These are phyloP conservation scores for Arnoldichthys spilopterus DNA, from an alignment of 2,797 vertebrate species.

Conservation along the genomic window DNA sequence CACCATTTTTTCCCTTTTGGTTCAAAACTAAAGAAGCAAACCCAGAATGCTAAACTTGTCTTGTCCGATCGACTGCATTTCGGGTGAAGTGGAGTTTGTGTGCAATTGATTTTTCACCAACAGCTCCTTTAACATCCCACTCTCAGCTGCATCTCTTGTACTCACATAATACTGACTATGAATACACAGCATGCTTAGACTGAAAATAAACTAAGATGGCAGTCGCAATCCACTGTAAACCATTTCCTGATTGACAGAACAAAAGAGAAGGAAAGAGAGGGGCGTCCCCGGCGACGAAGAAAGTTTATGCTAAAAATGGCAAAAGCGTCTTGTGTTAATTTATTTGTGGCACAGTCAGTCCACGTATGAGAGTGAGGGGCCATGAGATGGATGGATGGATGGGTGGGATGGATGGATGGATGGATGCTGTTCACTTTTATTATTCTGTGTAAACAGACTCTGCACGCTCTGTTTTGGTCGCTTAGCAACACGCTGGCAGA, in stretches of 20 bases:
- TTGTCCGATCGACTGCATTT: background rate
- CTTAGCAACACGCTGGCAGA: conserved; percentile 67
- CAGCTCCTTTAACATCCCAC: background rate
- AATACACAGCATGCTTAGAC: background rate
- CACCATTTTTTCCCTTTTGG: background rate
- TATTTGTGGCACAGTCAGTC: conserved; percentile 20
- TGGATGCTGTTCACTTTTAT: conserved; percentile 48
- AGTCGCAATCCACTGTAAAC: background rate
- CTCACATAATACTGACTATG: background rate
- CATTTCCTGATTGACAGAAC: conserved; percentile 23
- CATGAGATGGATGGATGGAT: conserved; percentile 32
- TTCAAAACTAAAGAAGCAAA: background rate
- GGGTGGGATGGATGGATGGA: conserved; percentile 32
- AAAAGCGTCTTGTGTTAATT: conserved; percentile 15
- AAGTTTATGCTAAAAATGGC: conserved; percentile 11
- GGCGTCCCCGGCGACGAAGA: background rate
- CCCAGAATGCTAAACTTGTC: background rate
- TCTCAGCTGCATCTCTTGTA: background rate
- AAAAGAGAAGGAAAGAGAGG: background rate
- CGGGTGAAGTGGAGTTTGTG: background rate
- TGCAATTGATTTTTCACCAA: background rate
- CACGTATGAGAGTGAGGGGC: conserved; percentile 31
- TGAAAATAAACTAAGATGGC: background rate
- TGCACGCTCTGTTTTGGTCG: conserved; percentile 58
- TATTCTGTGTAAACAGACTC: conserved; percentile 64